Base-by-base conservation (phyloP, 2,113 vertebrate species). In the Pan paniscus region DNA sequence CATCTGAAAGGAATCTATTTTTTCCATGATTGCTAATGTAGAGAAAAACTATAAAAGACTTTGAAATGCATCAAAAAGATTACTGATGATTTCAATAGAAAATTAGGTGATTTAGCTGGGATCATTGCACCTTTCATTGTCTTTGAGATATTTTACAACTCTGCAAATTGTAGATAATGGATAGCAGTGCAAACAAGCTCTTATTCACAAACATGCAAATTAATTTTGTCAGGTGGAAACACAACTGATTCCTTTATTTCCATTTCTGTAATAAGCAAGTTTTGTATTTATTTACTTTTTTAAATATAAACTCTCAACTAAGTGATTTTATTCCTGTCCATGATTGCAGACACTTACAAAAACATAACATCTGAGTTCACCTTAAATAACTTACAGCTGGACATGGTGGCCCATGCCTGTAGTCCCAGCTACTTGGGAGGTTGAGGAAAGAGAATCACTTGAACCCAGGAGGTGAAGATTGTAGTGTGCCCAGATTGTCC, bases 241-340 rank as follows among this genome's bases (percentile, higher is more conserved):
- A 57, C 30, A 72, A 76, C 10, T 93, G 38, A 48, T 59, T 84
- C 83, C 7, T 55, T 32, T 48, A 32, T 23, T 23, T 75, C 43
- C 52, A 38, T n/a, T 35, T 59, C 8, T 67, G 18, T 52, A 72
- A 50, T 38, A 72, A 89, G 17, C 35, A 67, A 76, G 17, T 78
- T 55, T 89, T 85, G 14, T 6, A 38, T 64, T 73, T 73, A 32
- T 35, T 68, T n/a, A 64, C 57, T 64, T 64, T 64, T 64, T 97
- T 98, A 98, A 98, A 99, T 99, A 98, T 99, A 98, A 99, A 98
- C 98, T 96, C 98, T 99, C 98, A 98, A 98, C 98, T 97, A 99
- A 99, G 98, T 98, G 97, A 98, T 99, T 99, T 99, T 99, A 99
- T 99, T 99, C 99, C 99, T 99, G 99, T 98, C 98, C 97, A 98